Evolutionary conservation across 2,113 vertebrate genomes (phyloP).

Genomic region (Percopsis transmontana): DNA sequence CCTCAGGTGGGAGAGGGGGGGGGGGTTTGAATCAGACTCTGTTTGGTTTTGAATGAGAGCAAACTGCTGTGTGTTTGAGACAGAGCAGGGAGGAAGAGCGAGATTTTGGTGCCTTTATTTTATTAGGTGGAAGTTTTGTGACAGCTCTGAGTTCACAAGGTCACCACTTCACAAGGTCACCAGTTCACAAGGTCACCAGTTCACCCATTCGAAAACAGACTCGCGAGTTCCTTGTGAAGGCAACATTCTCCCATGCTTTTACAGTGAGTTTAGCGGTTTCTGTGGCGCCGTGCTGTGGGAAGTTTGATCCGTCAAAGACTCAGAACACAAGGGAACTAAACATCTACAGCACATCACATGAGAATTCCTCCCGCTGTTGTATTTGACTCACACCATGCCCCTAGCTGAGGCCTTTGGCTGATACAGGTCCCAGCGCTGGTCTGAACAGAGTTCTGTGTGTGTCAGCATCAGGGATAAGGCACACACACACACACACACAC

Average conservation of each 20-base stretch:
- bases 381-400: slow-evolving; percentile 27
- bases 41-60: background rate
- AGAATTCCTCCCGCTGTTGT: slow-evolving; percentile 8
- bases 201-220: too few relatives aligned
- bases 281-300: background rate
- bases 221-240: too few relatives aligned
- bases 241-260: background rate
- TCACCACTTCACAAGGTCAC: too few relatives aligned
- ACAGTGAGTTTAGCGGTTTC: background rate
- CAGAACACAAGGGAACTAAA: background rate
- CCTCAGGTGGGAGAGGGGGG: too few relatives aligned
- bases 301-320: slow-evolving; percentile 29
- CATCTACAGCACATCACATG: background rate
- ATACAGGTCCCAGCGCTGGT: slow-evolving; percentile 43
- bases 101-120: background rate
- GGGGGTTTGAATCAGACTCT: slow-evolving; percentile 24
- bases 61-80: background rate
- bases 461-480: slow-evolving; percentile 6
- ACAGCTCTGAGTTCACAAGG: too few relatives aligned
- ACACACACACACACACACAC: slow-evolving; percentile 17
- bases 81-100: background rate
- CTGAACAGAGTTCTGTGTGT: slow-evolving; percentile 26
- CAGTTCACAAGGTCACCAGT: too few relatives aligned
- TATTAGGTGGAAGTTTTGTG: too few relatives aligned
- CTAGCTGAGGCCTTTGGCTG: slow-evolving; percentile 32